These are phyloP conservation scores for Meles meles DNA, from an alignment of 2,113 vertebrate genomes.

Conservation along the genomic window DNA sequence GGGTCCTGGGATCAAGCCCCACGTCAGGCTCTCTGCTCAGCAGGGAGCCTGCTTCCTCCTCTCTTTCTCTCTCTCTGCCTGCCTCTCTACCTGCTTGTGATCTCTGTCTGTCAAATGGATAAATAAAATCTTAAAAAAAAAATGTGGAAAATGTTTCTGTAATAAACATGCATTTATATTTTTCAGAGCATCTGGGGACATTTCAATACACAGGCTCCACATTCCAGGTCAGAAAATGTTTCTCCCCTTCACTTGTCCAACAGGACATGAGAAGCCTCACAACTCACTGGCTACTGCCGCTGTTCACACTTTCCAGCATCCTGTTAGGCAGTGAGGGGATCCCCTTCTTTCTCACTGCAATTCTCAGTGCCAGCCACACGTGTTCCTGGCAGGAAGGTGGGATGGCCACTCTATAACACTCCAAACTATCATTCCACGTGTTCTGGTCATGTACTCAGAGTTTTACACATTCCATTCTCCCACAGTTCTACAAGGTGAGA, in stretches of 20 bases:
- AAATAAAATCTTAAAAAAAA: too few species aligned
- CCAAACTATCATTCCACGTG: background rate
- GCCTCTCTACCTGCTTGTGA: too few species aligned
- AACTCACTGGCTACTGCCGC: background rate
- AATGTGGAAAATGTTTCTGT: background rate
- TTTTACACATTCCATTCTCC: background rate
- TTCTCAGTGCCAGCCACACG: background rate
- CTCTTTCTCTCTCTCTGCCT: too few species aligned
- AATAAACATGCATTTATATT: background rate
- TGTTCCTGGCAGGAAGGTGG: too few species aligned
- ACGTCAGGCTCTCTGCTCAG: too few species aligned
- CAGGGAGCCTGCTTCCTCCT: too few species aligned
- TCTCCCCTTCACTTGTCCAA: background rate
- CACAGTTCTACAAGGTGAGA: background rate
- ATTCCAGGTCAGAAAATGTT: background rate
- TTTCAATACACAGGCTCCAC: background rate
- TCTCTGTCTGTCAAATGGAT: too few species aligned
- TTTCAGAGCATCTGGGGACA: background rate
- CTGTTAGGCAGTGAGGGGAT: background rate
- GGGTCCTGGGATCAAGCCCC: too few species aligned
- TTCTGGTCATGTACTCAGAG: background rate
- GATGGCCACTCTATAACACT: fast-evolving
- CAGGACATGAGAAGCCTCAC: background rate
- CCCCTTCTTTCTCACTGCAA: background rate
- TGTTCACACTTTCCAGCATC: background rate